phyloP scores from a whole-genome alignment of 2,797 vertebrate species.

The Mus minutoides region DNA sequence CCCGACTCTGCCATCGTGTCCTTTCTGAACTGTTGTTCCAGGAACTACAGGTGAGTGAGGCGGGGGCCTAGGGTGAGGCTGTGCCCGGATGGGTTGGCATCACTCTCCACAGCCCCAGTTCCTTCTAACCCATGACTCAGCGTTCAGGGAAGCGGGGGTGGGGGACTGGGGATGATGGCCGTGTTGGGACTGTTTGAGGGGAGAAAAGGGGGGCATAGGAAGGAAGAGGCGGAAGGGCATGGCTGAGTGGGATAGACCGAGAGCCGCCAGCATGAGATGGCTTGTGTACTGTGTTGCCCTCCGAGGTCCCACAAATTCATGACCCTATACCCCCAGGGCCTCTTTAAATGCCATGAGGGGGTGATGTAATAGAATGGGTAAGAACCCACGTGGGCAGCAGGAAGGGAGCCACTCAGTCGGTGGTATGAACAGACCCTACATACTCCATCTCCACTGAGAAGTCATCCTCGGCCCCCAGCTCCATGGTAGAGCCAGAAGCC shows the following conservation, averaged over 20 bases:
- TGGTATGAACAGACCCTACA: neutral
- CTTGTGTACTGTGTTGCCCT: neutral
- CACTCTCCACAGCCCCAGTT: neutral
- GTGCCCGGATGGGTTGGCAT: neutral
- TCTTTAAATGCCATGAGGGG: neutral
- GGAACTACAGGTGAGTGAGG: conserved; percentile 91
- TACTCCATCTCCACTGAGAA: neutral
- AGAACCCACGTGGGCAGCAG: neutral
- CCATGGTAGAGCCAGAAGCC: neutral
- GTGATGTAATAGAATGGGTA: neutral
- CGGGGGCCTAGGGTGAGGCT: accelerated
- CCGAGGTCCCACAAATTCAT: neutral
- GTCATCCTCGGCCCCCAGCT: neutral
- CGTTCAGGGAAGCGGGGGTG: neutral
- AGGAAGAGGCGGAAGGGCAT: conserved; percentile 46
- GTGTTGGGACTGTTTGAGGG: neutral
- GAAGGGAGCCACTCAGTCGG: neutral
- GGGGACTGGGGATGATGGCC: neutral
- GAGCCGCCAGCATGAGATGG: neutral
- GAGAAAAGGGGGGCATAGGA: neutral
- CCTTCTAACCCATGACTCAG: conserved; percentile 36
- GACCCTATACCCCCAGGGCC: neutral
- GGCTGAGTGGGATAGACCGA: neutral
- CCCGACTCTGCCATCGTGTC: conserved; percentile 88
- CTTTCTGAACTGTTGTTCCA: conserved; percentile 91